Percentiles rank a stretch among this genome's conserved stretches.
phyloP scores from a whole-genome alignment of 1,140 invertebrate genomes.

The Drosophila miranda region DNA sequence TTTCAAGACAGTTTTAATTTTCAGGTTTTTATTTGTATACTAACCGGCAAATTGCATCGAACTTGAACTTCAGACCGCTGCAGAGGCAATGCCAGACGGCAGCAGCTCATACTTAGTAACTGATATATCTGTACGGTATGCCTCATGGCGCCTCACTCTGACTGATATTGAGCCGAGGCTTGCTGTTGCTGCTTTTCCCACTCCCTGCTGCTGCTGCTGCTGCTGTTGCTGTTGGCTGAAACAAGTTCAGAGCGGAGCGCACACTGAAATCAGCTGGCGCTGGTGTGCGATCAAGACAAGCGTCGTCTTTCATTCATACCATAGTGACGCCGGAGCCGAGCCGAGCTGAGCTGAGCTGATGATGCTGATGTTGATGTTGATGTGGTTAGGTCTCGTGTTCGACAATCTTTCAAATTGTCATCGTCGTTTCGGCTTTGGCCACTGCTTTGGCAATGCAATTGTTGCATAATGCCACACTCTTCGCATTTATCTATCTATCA shows the following conservation, averaged over 20 bases:
- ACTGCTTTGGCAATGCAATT: constrained; percentile 48
- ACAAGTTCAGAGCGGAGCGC: constrained; percentile 66
- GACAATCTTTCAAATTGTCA: constrained; percentile 43
- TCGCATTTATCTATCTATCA: constrained; percentile 17
- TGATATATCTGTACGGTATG: constrained; percentile 41
- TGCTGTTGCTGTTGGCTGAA: constrained; percentile 31
- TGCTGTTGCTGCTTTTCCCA: constrained; percentile 2
- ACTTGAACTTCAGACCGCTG: constrained; percentile 76
- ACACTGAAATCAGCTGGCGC: constrained; percentile 53
- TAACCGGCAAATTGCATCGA: constrained; percentile 68
- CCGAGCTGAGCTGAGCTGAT: no score
- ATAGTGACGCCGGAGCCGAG: constrained; percentile 18
- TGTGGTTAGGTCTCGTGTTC: constrained; percentile 10
- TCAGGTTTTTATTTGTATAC: constrained; percentile 42
- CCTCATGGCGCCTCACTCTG: background rate
- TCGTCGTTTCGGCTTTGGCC: constrained; percentile 25
- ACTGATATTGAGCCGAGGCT: constrained; percentile 28
- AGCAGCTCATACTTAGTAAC: constrained; percentile 28
- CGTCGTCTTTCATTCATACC: constrained; percentile 63
- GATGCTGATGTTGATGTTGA: background rate
- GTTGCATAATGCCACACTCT: constrained; percentile 47
- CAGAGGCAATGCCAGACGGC: constrained; percentile 49
- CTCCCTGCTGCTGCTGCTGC: background rate
- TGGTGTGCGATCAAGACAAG: constrained; percentile 48
- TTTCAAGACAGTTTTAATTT: constrained; percentile 34